A percentile compares a stretch with the other conserved stretches of the same genome.
phyloP scores from a whole-genome alignment of 2,888 invertebrate species.

The Netelia melanura region DNA sequence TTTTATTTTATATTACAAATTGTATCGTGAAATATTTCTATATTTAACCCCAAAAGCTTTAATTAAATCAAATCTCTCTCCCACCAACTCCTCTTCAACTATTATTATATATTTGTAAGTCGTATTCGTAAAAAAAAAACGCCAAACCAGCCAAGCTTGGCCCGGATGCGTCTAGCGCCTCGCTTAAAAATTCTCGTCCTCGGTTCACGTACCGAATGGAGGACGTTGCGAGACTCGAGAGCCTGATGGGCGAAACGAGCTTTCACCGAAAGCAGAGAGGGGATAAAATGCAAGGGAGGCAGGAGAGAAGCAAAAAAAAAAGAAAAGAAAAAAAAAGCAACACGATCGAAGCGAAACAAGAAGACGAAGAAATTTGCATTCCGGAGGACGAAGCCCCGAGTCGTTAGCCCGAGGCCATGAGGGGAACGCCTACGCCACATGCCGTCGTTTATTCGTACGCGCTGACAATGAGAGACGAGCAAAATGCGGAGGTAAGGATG shows the following conservation, averaged over 20 bases:
- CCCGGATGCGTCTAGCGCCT: background rate
- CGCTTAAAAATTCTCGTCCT: conserved; percentile 25
- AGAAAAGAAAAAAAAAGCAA: conserved; percentile 37
- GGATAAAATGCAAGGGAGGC: conserved; percentile 19
- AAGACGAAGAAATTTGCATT: conserved; percentile 68
- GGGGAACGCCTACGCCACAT: conserved; percentile 32
- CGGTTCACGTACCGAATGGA: conserved; percentile 17
- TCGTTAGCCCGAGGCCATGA: conserved; percentile 62
- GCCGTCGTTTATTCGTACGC: conserved; percentile 41
- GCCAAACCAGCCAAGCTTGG: background rate
- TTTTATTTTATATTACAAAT: no score
- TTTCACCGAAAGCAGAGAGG: background rate
- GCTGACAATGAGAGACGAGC: conserved; percentile 19
- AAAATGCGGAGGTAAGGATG: background rate
- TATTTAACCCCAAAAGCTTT: no score
- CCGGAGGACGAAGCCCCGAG: conserved; percentile 55
- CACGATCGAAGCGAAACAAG: conserved; percentile 56
- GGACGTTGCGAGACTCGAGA: background rate
- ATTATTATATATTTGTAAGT: background rate
- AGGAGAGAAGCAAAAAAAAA: conserved; percentile 14
- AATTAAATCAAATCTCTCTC: no score
- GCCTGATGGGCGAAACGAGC: background rate
- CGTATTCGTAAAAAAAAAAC: background rate
- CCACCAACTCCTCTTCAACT: background rate
- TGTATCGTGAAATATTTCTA: no score